Conservation (phyloP, 2,797 vertebrate genomes). For the Limnodromus scolopaceus region DNA sequence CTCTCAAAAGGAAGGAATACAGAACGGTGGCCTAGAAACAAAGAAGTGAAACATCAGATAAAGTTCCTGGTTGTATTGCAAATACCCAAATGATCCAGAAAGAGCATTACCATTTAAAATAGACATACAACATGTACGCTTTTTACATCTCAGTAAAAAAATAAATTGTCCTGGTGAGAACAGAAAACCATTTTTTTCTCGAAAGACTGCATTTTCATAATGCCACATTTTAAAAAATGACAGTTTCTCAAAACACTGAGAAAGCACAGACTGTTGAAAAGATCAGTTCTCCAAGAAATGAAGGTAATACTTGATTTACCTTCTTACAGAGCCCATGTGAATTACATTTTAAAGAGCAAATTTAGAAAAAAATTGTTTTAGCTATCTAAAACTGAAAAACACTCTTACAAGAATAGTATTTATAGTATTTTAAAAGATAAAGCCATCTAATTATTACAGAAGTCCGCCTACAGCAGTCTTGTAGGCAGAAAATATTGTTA, state of each 20-base stretch:
- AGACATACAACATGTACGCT: too few relatives aligned
- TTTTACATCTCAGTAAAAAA: background rate
- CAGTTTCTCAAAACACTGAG: background rate
- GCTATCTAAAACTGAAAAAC: background rate
- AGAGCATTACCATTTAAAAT: background rate
- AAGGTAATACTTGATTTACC: background rate
- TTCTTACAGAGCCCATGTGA: background rate
- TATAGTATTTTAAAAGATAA: background rate
- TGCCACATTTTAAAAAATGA: background rate
- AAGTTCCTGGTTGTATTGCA: background rate
- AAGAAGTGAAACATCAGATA: background rate
- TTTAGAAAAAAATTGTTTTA: background rate
- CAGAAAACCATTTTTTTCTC: background rate
- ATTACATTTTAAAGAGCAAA: background rate
- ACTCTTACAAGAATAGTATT: background rate
- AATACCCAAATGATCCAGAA: background rate
- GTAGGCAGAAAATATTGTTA: background rate
- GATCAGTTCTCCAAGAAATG: background rate
- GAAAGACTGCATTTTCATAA: background rate
- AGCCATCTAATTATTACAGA: background rate
- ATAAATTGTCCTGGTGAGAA: background rate
- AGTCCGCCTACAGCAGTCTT: background rate
- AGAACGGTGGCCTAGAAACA: background rate
- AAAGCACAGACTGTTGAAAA: background rate
- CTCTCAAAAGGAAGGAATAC: background rate